These are phyloP conservation scores for Allobates femoralis DNA, from an alignment of 2,797 vertebrate species.

Conservation along the genomic window DNA sequence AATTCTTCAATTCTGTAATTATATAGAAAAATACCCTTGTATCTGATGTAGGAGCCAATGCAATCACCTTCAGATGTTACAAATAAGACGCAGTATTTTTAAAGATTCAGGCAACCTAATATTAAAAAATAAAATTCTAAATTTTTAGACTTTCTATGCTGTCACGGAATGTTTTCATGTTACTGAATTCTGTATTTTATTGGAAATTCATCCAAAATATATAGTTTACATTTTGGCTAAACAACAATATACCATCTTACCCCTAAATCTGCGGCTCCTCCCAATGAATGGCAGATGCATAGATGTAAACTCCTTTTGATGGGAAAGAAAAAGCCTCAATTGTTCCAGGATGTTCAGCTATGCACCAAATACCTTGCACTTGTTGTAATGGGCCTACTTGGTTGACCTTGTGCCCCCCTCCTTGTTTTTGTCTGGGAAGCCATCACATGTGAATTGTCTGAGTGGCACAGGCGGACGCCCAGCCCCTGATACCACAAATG, in stretches of 20 bases:
- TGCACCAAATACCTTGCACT: slow-evolving; percentile 41
- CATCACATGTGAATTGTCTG: slow-evolving; percentile 23
- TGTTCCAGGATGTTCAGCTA: slow-evolving; percentile 29
- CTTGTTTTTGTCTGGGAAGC: slow-evolving; percentile 43
- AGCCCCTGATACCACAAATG: not conserved
- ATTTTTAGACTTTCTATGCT: too few relatives aligned
- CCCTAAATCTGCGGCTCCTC: too few relatives aligned
- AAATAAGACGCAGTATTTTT: too few relatives aligned
- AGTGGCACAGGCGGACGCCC: slow-evolving; percentile 9
- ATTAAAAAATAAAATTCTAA: too few relatives aligned
- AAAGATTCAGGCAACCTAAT: too few relatives aligned
- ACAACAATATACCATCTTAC: not conserved
- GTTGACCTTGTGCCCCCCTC: slow-evolving; percentile 48
- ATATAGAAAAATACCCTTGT: too few relatives aligned
- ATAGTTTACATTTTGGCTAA: not conserved
- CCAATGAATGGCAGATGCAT: not conserved
- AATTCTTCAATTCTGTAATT: too few relatives aligned
- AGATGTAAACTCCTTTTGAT: not conserved
- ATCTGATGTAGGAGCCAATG: too few relatives aligned
- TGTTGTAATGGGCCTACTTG: slow-evolving; percentile 18
- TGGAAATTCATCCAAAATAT: too few relatives aligned
- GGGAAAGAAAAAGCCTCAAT: slow-evolving; percentile 11
- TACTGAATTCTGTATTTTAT: too few relatives aligned
- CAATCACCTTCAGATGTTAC: too few relatives aligned
- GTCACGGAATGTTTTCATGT: too few relatives aligned